These are phyloP conservation scores for Prunella fulvescens DNA, from an alignment of 2,113 vertebrate species.

Conservation along the genomic window DNA sequence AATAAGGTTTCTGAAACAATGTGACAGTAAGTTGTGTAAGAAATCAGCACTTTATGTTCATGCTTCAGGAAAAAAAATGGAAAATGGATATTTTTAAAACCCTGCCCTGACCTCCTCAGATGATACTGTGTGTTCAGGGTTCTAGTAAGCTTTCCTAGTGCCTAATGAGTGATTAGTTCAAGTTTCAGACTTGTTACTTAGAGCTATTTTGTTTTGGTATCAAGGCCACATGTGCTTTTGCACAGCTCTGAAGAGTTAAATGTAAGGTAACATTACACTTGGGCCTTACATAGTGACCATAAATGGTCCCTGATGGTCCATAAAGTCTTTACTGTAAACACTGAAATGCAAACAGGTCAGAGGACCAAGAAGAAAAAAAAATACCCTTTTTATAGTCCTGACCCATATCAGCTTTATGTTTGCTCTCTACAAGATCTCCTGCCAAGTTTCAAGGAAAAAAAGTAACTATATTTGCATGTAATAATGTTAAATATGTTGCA, in stretches of 20 bases:
- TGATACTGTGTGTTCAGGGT: fast-evolving
- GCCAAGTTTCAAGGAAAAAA: background rate
- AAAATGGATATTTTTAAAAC: background rate
- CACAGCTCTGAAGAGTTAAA: background rate
- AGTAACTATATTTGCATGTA: background rate
- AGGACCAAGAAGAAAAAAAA: background rate
- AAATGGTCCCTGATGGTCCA: background rate
- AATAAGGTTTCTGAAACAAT: background rate
- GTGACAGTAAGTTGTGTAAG: fast-evolving
- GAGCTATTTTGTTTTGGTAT: slow-evolving; percentile 3
- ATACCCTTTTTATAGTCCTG: background rate
- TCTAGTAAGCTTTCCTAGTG: background rate
- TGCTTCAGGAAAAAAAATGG: background rate
- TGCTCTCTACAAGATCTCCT: background rate
- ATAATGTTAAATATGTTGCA: background rate
- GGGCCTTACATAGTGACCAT: background rate
- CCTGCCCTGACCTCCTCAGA: background rate
- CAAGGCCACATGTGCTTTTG: background rate
- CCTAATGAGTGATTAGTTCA: background rate
- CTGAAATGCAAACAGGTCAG: slow-evolving; percentile 13
- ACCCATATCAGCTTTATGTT: background rate
- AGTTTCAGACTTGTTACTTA: background rate
- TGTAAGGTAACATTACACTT: background rate
- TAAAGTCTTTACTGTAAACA: background rate
- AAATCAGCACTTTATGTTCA: background rate